These are phyloP conservation scores for Campylomormyrus numenius DNA, from an alignment of 2,113 vertebrate genomes.

Conservation along the genomic window DNA sequence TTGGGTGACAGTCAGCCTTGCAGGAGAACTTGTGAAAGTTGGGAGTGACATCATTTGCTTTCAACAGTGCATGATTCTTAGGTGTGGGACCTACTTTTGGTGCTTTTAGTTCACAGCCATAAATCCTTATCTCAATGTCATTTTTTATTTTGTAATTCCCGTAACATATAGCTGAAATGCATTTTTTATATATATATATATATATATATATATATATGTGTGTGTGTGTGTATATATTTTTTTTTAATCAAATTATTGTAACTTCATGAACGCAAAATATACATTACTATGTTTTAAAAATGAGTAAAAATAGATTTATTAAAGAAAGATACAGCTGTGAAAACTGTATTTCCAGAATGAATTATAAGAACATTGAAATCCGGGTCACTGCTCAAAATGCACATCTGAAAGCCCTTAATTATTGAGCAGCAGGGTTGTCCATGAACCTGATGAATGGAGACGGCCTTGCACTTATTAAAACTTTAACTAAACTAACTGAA, in stretches of 20 bases:
- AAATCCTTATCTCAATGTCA: not conserved
- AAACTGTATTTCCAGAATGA: not conserved
- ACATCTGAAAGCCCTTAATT: not conserved
- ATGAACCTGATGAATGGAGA: slow-evolving; percentile 25
- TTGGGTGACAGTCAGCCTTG: slow-evolving; percentile 8
- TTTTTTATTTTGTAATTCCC: not conserved
- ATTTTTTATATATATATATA: not conserved
- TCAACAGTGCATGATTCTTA: slow-evolving; percentile 1
- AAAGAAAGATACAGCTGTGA: not conserved
- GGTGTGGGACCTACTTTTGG: not conserved
- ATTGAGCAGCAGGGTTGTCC: not conserved
- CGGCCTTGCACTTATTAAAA: not conserved
- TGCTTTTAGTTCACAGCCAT: not conserved
- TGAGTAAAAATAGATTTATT: not conserved
- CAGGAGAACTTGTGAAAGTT: not conserved
- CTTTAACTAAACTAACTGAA: not conserved
- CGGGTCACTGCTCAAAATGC: slow-evolving; percentile 1
- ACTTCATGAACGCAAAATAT: not conserved
- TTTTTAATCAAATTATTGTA: not conserved
- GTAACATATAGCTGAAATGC: not conserved
- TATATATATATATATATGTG: too few relatives aligned
- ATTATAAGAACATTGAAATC: not conserved
- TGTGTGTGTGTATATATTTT: too few relatives aligned
- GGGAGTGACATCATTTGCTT: not conserved
- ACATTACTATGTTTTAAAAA: not conserved